Evolutionary conservation across 2,888 invertebrate species (phyloP).

Genomic region (Unio delphinus): DNA sequence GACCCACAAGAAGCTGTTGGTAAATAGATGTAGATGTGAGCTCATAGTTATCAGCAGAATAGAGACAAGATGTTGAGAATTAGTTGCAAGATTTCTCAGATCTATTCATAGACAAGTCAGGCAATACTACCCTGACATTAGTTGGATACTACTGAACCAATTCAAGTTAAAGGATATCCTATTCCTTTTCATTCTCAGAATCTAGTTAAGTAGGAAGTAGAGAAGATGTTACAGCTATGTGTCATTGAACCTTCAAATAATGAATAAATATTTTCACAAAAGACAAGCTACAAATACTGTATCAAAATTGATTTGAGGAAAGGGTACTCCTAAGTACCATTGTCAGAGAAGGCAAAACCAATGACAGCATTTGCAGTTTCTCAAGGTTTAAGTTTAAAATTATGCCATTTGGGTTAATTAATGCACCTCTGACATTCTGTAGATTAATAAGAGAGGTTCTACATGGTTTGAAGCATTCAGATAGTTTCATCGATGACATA

Average conservation of each 20-base stretch:
- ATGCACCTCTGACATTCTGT: too few relatives aligned
- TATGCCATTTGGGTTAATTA: not conserved
- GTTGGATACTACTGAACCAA: constrained; percentile 12
- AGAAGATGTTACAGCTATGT: constrained; percentile 26
- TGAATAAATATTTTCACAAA: constrained; percentile 35
- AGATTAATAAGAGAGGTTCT: too few relatives aligned
- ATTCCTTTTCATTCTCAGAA: constrained; percentile 19
- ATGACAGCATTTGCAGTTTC: constrained; percentile 29
- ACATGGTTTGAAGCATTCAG: too few relatives aligned
- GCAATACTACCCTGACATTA: constrained; percentile 12
- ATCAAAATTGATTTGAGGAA: constrained; percentile 31
- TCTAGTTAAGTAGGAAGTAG: constrained; percentile 15
- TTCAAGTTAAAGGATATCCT: constrained; percentile 20
- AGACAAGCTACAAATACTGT: constrained; percentile 25
- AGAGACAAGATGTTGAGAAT: not conserved
- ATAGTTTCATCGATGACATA: too few relatives aligned
- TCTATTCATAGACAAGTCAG: constrained; percentile 16
- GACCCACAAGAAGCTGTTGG: too few relatives aligned
- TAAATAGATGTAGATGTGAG: too few relatives aligned
- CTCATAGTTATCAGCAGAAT: too few relatives aligned
- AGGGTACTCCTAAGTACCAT: constrained; percentile 39
- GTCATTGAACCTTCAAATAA: constrained; percentile 28
- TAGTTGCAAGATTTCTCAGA: constrained; percentile 10
- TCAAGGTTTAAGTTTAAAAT: constrained; percentile 17
- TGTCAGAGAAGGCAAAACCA: constrained; percentile 17